These are phyloP conservation scores for Polia nebulosa DNA, from an alignment of 2,888 invertebrate genomes.

Conservation along the genomic window DNA sequence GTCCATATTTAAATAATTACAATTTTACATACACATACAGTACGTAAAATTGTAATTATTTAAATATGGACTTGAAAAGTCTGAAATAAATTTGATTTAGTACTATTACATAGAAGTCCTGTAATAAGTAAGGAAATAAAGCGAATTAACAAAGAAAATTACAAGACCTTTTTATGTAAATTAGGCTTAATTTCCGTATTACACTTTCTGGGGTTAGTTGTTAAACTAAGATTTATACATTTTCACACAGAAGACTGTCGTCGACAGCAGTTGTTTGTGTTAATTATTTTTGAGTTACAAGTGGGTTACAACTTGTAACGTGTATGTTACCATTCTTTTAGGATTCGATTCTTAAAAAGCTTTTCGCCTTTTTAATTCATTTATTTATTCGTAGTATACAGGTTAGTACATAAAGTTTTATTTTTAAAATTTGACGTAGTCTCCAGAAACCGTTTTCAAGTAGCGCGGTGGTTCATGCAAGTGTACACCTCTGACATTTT, in stretches of 20 bases:
- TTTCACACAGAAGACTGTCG: neutral
- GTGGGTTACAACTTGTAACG: too few species aligned
- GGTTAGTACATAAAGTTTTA: neutral
- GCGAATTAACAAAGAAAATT: neutral
- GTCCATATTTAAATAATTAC: too few species aligned
- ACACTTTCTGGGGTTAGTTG: too few species aligned
- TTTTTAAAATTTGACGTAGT: too few species aligned
- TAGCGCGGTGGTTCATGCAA: slow-evolving; percentile 16
- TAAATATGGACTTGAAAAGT: too few species aligned
- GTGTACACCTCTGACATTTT: slow-evolving; percentile 15
- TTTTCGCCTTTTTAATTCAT: neutral
- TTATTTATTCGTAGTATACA: neutral
- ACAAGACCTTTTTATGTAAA: neutral
- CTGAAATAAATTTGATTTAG: too few species aligned
- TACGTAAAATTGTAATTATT: too few species aligned
- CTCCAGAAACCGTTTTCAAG: too few species aligned
- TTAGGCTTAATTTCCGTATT: neutral
- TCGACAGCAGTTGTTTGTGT: neutral
- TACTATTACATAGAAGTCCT: too few species aligned
- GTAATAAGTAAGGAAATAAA: neutral
- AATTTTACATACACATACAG: too few species aligned
- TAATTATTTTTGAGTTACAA: neutral
- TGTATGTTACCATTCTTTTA: neutral
- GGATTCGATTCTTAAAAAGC: neutral
- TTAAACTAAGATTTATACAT: neutral